Evolutionary conservation across 2,797 vertebrate species (phyloP).

Genomic region (Yasuhikotakia modesta): DNA sequence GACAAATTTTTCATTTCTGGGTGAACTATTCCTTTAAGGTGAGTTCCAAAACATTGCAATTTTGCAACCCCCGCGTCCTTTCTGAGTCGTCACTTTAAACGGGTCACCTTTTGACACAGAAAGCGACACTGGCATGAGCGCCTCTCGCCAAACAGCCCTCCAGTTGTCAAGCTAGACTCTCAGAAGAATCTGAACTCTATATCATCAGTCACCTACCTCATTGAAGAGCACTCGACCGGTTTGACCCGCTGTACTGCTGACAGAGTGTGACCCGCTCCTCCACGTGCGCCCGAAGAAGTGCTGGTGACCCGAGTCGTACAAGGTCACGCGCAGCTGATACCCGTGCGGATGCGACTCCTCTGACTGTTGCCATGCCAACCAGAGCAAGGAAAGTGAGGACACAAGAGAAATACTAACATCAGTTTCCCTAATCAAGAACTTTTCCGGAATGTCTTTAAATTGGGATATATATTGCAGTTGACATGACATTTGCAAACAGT

Average conservation of each 20-base stretch:
- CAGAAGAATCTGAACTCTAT: background rate
- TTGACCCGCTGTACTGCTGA: slow-evolving; percentile 51
- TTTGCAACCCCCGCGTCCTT: background rate
- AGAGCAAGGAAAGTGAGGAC: slow-evolving; percentile 3
- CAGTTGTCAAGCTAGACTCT: slow-evolving; percentile 1
- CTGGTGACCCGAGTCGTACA: slow-evolving; percentile 84
- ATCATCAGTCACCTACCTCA: slow-evolving; percentile 77
- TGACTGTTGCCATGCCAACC: slow-evolving; percentile 56
- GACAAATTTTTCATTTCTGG: too few relatives aligned
- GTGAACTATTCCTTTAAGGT: background rate
- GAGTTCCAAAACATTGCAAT: background rate
- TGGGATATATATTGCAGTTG: background rate
- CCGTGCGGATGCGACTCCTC: slow-evolving; percentile 62
- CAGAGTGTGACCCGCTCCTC: slow-evolving; percentile 74
- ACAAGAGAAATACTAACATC: background rate
- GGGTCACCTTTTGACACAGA: slow-evolving; percentile 14
- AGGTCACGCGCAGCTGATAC: slow-evolving; percentile 83
- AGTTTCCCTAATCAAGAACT: background rate
- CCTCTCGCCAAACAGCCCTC: background rate
- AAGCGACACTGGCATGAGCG: background rate
- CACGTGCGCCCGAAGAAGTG: slow-evolving; percentile 92
- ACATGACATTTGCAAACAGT: background rate
- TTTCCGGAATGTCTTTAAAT: background rate
- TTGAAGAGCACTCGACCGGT: slow-evolving; percentile 74
- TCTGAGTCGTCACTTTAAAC: background rate